Evolutionary conservation across 2,113 vertebrate genomes (phyloP).

Genomic region (Nothoprocta perdicaria): DNA sequence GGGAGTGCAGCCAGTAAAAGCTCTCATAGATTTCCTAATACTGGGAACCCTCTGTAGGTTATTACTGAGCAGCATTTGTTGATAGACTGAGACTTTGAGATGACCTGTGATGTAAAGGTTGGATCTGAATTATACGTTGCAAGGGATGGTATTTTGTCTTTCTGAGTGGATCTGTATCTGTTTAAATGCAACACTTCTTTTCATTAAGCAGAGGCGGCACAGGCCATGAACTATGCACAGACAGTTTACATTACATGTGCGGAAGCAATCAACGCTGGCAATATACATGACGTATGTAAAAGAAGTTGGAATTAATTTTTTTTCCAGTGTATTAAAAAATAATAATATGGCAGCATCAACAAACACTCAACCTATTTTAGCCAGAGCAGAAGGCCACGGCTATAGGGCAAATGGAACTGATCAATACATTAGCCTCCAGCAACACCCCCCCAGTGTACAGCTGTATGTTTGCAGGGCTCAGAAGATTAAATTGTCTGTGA

Average conservation of each 20-base stretch:
- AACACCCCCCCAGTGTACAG: conserved; percentile 53
- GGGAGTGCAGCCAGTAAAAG: neutral
- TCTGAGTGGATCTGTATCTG: conserved; percentile 70
- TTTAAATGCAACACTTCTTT: conserved; percentile 74
- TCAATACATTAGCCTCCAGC: conserved; percentile 41
- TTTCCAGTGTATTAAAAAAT: conserved; percentile 78
- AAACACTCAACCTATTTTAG: conserved; percentile 73
- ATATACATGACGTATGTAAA: conserved; percentile 74
- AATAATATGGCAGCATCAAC: conserved; percentile 72
- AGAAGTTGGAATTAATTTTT: conserved; percentile 74
- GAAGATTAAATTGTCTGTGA: conserved; percentile 76
- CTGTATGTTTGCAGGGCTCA: conserved; percentile 34
- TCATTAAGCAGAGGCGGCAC: conserved; percentile 64
- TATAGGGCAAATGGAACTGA: conserved; percentile 68
- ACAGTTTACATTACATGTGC: conserved; percentile 71
- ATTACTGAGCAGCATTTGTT: conserved; percentile 51
- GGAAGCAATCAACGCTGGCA: conserved; percentile 76
- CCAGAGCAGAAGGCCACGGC: conserved; percentile 58
- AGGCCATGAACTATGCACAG: conserved; percentile 69
- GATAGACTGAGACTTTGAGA: conserved; percentile 57
- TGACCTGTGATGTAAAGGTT: conserved; percentile 74
- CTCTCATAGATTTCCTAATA: neutral
- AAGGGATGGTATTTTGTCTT: conserved; percentile 67
- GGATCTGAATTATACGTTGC: conserved; percentile 63
- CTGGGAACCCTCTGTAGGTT: conserved; percentile 59